Evolutionary conservation across 2,797 vertebrate species (phyloP), one percentile per base, ranked within the genome.

Genomic region (Garrulus glandarius): DNA sequence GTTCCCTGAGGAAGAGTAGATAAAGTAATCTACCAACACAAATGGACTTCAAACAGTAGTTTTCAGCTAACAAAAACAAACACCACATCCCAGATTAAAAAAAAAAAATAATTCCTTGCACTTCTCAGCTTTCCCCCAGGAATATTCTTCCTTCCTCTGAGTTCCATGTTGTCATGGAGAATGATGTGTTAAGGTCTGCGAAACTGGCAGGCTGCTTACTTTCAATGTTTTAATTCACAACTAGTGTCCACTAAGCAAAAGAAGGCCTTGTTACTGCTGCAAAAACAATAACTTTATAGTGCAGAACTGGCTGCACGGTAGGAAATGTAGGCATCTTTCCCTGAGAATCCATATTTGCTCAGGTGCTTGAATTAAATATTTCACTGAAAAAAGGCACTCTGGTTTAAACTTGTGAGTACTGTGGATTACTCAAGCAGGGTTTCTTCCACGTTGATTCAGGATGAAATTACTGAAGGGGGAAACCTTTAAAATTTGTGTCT

Each of bases 11-110:
- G 96, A 90, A 83, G 56, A 78, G 49, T 30, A 67, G 86, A 94
- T 85, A 85, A 92, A 94, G 64, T 95, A 96, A 95, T 97, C 95
- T 96, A 92, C 92, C 60, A 57, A 75, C 32, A 30, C 30, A 92
- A 89, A 47, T 6, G 80, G 84, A 93, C 85, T 89, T 93, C 86
- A 94, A 87, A 78, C n/a, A 57, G 89, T 74, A 84, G 84, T 32
- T 43, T 50, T 57, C 64, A 64, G 80, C 72, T 91, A 78, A 71
- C 36, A 75, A 92, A 89, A 93, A 91, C 80, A 95, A 92, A 94
- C 87, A 88, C 26, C 44, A 68, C 4, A 4, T 68, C 87, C 67
- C 80, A 74, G 85, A 92, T 81, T 71, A 19, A 14, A 84, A 76
- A 84, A 75, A 70, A 88, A 89, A 63, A 57, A 91, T 86, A 84